Evolutionary conservation across 2,113 vertebrate genomes (phyloP).

Genomic region (Toxotes chatareus): DNA sequence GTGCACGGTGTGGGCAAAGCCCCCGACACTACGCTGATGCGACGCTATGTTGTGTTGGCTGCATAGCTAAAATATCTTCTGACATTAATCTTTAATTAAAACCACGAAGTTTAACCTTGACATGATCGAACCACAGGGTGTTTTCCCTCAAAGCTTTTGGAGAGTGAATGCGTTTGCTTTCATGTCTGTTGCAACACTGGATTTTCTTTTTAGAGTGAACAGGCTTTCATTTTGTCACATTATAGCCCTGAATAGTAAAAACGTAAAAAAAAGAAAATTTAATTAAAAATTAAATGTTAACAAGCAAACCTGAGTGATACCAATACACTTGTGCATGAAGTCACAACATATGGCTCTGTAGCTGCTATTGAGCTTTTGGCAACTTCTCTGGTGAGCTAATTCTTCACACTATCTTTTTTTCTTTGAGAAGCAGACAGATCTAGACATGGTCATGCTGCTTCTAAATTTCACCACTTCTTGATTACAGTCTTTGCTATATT

Average conservation of each 20-base stretch:
- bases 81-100: conserved; percentile 18
- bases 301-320: neutral
- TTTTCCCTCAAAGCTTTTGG: conserved; percentile 50
- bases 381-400: conserved; percentile 1
- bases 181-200: conserved; percentile 30
- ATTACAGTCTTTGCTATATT: neutral
- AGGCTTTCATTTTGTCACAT: neutral
- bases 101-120: conserved; percentile 19
- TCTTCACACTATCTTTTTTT: neutral
- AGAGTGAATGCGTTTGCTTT: conserved; percentile 29
- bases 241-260: neutral
- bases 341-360: neutral
- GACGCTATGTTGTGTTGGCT: neutral
- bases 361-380: conserved; percentile 15
- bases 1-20: neutral
- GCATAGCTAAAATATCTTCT: neutral
- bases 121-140: conserved; percentile 49
- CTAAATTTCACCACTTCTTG: neutral
- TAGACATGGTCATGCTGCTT: neutral
- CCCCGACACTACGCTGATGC: neutral
- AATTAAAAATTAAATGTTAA: neutral
- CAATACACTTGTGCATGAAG: no score
- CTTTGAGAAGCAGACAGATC: neutral
- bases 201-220: conserved; percentile 22
- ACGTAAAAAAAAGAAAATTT: neutral